Percentiles rank a stretch among this genome's conserved stretches.
Evolutionary conservation across 2,113 vertebrate species (phyloP).

Genomic region (Bombycilla garrulus): DNA sequence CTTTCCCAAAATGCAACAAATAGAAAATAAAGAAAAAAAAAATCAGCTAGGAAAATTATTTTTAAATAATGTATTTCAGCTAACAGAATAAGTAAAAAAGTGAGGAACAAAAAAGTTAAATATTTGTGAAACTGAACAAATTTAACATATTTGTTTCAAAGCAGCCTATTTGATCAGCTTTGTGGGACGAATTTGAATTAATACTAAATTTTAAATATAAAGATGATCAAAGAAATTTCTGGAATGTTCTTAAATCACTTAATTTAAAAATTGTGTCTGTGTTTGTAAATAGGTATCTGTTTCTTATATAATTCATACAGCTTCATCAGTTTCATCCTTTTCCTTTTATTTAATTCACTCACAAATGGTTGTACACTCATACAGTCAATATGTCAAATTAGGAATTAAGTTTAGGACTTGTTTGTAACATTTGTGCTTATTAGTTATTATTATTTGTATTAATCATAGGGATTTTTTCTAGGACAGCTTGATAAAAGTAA

Average conservation of each 20-base stretch:
- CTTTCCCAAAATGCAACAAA: background rate
- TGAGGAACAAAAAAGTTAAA: background rate
- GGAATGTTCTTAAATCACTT: background rate
- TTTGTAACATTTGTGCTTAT: background rate
- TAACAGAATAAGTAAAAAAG: background rate
- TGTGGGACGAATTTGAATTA: background rate
- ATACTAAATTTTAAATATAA: background rate
- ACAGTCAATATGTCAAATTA: background rate
- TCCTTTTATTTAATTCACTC: background rate
- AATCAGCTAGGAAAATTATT: background rate
- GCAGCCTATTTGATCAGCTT: background rate
- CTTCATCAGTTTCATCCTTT: background rate
- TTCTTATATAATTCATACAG: background rate
- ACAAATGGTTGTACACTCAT: background rate
- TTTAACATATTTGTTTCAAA: background rate
- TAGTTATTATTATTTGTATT: background rate
- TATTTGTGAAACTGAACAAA: background rate
- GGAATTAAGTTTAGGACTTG: background rate
- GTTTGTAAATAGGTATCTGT: background rate
- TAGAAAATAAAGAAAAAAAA: background rate
- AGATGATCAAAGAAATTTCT: background rate
- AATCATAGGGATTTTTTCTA: background rate
- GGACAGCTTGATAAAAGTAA: background rate
- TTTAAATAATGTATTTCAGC: background rate
- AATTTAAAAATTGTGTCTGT: background rate